Conservation (phyloP, 2,888 invertebrate genomes). For the Ornithoptera priamus region DNA sequence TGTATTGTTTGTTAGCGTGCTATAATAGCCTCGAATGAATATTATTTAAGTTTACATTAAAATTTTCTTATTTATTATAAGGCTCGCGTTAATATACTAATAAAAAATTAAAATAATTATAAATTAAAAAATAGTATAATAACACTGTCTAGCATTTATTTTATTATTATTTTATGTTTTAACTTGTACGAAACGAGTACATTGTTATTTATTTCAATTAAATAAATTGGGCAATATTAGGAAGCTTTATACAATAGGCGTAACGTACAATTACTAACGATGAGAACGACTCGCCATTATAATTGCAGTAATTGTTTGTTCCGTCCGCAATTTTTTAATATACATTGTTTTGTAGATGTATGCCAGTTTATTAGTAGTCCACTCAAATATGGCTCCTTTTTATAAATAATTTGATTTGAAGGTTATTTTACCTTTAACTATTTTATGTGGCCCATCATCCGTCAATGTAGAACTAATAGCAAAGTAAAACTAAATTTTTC, state of each 20-base stretch:
- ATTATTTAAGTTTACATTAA: not conserved
- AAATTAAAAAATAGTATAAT: not conserved
- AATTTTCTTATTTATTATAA: not conserved
- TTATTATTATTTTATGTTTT: not conserved
- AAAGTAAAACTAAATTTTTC: not conserved
- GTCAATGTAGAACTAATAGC: not conserved
- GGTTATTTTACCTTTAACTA: too few relatives aligned
- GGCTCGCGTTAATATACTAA: not conserved
- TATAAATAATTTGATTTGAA: not conserved
- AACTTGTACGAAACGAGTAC: not conserved
- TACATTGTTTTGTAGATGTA: not conserved
- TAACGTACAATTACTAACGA: conserved; percentile 1
- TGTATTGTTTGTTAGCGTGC: too few relatives aligned
- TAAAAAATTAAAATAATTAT: not conserved
- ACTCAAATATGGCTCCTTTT: not conserved
- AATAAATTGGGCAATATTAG: conserved; percentile 1
- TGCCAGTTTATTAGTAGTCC: not conserved
- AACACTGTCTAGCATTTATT: not conserved
- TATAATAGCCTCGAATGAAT: not conserved
- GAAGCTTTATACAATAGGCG: not conserved
- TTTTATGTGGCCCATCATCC: too few relatives aligned
- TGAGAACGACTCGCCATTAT: not conserved
- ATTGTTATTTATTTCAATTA: not conserved
- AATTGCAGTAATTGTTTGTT: not conserved
- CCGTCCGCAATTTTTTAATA: not conserved